phyloP scores from a whole-genome alignment of 2,888 invertebrate genomes.

The Hymenopus coronatus region DNA sequence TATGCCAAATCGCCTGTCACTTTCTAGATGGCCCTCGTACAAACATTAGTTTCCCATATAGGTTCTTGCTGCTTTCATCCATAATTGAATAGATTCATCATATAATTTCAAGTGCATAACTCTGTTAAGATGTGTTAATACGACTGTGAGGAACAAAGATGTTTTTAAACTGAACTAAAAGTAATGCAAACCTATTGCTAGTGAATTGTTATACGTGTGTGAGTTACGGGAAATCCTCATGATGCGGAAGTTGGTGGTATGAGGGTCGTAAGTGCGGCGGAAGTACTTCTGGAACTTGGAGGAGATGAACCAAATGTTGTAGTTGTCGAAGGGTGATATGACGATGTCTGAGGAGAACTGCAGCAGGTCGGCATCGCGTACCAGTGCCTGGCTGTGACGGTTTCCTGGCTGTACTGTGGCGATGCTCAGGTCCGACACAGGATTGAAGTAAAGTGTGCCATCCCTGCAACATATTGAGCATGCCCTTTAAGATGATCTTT shows the following conservation, averaged over 20 bases:
- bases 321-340: constrained; percentile 65
- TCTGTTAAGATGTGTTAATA: not conserved
- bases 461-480: constrained; percentile 54
- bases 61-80: too few species aligned
- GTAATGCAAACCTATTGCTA: too few species aligned
- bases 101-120: not conserved
- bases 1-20: too few species aligned
- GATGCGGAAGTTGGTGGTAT: constrained; percentile 73
- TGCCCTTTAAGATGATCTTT: too few species aligned
- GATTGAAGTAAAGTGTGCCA: constrained; percentile 74
- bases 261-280: constrained; percentile 61
- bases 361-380: constrained; percentile 66
- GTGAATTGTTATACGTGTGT: not conserved
- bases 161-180: not conserved
- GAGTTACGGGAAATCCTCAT: constrained; percentile 52
- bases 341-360: constrained; percentile 78
- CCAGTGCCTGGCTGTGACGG: constrained; percentile 53
- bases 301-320: constrained; percentile 69
- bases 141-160: not conserved
- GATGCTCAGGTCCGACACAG: constrained; percentile 74
- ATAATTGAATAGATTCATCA: too few species aligned
- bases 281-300: constrained; percentile 81
- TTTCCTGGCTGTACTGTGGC: constrained; percentile 76
- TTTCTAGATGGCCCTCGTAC: too few species aligned
- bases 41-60: too few species aligned